Percentiles rank a stretch among this genome's conserved stretches.
Evolutionary conservation across 2,888 invertebrate genomes (phyloP).

Genomic region (Nomada ferruginata): DNA sequence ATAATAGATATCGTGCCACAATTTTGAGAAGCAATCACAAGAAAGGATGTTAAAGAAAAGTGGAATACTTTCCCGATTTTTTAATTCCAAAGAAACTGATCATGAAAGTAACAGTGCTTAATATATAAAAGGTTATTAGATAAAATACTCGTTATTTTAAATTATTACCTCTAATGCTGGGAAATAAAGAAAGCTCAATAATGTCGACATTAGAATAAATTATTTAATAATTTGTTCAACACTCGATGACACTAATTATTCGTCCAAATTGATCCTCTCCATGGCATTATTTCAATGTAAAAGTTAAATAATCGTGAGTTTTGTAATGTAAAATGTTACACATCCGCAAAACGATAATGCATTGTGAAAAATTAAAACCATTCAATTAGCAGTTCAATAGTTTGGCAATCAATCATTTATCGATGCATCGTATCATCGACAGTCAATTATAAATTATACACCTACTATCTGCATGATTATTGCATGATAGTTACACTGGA

Average conservation of each 20-base stretch:
- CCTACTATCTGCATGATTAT: background rate
- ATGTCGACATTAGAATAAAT: too few species aligned
- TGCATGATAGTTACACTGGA: background rate
- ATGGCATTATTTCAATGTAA: background rate
- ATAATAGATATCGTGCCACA: background rate
- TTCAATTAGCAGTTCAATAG: background rate
- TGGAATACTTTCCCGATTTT: background rate
- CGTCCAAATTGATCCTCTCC: too few species aligned
- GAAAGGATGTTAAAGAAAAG: background rate
- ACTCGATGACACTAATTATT: too few species aligned
- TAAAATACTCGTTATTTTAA: too few species aligned
- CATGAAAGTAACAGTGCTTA: too few species aligned
- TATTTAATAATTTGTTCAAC: too few species aligned
- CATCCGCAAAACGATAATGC: background rate
- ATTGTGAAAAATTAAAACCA: background rate
- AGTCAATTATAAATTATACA: background rate
- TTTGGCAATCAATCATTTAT: background rate
- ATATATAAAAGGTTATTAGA: too few species aligned
- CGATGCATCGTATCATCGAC: background rate
- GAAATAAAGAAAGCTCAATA: too few species aligned
- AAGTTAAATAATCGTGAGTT: background rate
- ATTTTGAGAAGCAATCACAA: background rate
- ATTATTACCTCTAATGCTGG: too few species aligned
- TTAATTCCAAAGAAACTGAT: background rate
- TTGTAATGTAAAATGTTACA: background rate